A percentile compares a stretch with the other conserved stretches of the same genome.
These are phyloP conservation scores for Nannoperca australis DNA, from an alignment of 2,797 vertebrate genomes.

Conservation along the genomic window DNA sequence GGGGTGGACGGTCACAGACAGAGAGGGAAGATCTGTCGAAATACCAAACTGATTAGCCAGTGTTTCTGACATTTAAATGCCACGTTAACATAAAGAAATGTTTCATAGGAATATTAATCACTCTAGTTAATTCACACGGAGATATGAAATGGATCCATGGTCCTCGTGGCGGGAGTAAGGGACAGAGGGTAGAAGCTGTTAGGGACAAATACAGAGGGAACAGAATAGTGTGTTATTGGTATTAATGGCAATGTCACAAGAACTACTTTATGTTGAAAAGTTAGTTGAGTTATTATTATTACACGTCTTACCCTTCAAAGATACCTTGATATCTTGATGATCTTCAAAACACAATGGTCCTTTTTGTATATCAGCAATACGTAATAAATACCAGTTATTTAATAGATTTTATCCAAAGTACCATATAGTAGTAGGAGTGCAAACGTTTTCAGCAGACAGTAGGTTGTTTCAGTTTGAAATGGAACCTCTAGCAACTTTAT, in stretches of 20 bases:
- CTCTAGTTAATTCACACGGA: conserved; percentile 64
- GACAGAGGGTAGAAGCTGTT: conserved; percentile 5
- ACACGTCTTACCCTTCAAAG: not conserved
- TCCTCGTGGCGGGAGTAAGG: conserved; percentile 16
- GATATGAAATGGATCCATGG: conserved; percentile 51
- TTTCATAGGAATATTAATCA: conserved; percentile 79
- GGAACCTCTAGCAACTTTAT: conserved; percentile 29
- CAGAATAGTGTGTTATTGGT: conserved; percentile 11
- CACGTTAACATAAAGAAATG: conserved; percentile 81
- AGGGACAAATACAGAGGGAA: conserved; percentile 10
- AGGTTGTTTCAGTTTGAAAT: conserved; percentile 31
- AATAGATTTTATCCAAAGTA: conserved; percentile 28
- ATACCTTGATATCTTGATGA: not conserved
- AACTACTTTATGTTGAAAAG: not conserved
- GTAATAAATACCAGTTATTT: conserved; percentile 10
- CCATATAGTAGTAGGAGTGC: conserved; percentile 1
- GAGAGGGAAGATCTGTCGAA: conserved; percentile 70
- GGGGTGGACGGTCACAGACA: conserved; percentile 65
- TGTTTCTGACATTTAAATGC: conserved; percentile 85
- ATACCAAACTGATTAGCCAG: conserved; percentile 80
- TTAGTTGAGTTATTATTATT: not conserved
- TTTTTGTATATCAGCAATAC: not conserved
- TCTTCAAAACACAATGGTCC: conserved; percentile 11
- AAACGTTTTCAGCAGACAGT: conserved; percentile 8
- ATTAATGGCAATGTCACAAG: conserved; percentile 11